Conservation (phyloP, 2,113 vertebrate genomes). For the Stegastes partitus region DNA sequence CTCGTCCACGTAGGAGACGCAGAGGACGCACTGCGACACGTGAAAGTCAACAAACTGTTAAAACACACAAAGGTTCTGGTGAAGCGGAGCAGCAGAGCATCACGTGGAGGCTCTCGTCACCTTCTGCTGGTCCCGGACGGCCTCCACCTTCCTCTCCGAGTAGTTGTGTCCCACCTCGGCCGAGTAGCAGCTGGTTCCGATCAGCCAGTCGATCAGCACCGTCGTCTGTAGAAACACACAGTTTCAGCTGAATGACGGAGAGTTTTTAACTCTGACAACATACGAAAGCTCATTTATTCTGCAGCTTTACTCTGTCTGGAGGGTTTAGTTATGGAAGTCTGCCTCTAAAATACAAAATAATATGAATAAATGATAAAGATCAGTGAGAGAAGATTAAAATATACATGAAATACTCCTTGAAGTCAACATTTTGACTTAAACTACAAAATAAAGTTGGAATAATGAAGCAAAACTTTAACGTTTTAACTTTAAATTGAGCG, state of each 20-base stretch:
- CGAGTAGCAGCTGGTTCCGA: constrained; percentile 79
- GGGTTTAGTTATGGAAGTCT: no score
- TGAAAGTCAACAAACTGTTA: background rate
- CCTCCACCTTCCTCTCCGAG: constrained; percentile 85
- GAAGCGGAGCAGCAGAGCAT: no score
- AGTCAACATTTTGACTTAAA: no score
- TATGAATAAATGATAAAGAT: no score
- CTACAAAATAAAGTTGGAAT: no score
- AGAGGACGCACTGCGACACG: constrained; percentile 77
- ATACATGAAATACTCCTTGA: no score
- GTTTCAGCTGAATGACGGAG: no score
- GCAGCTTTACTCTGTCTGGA: background rate
- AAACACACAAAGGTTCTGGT: no score
- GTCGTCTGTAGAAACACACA: constrained; percentile 77
- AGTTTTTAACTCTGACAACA: background rate
- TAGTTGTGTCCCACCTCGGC: constrained; percentile 80
- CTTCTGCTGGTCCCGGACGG: constrained; percentile 75
- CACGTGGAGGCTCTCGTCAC: constrained; percentile 65
- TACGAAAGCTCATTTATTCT: background rate
- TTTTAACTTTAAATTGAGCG: no score
- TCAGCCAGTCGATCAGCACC: constrained; percentile 82
- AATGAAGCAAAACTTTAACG: no score
- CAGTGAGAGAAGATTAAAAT: no score
- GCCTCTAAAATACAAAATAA: no score
- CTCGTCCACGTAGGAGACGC: constrained; percentile 89